A percentile compares a stretch with the other conserved stretches of the same genome.
Evolutionary conservation across 2,888 invertebrate genomes (phyloP).

Genomic region (Drosophila bunnanda): DNA sequence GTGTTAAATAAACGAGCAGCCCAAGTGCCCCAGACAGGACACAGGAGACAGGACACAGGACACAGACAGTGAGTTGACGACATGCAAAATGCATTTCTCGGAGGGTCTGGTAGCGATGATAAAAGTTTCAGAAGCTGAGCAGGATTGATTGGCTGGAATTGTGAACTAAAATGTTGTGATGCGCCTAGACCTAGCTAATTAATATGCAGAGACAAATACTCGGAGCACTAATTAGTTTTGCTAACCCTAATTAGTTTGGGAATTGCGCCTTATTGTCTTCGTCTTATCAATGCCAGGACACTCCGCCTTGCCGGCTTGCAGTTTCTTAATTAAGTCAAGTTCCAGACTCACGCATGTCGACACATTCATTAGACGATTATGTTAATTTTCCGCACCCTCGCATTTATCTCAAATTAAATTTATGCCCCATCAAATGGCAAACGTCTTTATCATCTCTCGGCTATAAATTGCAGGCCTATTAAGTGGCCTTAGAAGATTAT

Average conservation of each 20-base stretch:
- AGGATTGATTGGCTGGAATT: conserved; percentile 62
- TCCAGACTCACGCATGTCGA: conserved; percentile 21
- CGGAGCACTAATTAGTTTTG: conserved; percentile 49
- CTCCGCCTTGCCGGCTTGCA: not conserved
- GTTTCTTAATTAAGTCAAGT: conserved; percentile 43
- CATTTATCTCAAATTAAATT: conserved; percentile 57
- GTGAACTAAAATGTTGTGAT: conserved; percentile 20
- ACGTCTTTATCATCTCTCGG: conserved; percentile 18
- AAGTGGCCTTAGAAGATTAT: conserved; percentile 9
- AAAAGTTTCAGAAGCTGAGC: conserved; percentile 57
- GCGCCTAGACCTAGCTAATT: conserved; percentile 36
- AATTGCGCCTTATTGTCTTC: conserved; percentile 11
- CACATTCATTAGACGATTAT: conserved; percentile 60
- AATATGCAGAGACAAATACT: conserved; percentile 35
- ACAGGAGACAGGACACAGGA: not conserved
- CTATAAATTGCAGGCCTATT: conserved; percentile 2
- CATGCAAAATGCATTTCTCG: conserved; percentile 60
- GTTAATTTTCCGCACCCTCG: conserved; percentile 46
- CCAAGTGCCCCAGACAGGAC: conserved; percentile 34
- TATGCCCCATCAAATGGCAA: conserved; percentile 19
- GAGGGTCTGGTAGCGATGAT: conserved; percentile 50
- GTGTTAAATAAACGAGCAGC: conserved; percentile 73
- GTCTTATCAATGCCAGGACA: conserved; percentile 35
- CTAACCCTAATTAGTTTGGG: conserved; percentile 48
- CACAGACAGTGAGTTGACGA: conserved; percentile 48